Evolutionary conservation across 1,140 invertebrate genomes (phyloP).

Genomic region (Calliopsis andreniformis): DNA sequence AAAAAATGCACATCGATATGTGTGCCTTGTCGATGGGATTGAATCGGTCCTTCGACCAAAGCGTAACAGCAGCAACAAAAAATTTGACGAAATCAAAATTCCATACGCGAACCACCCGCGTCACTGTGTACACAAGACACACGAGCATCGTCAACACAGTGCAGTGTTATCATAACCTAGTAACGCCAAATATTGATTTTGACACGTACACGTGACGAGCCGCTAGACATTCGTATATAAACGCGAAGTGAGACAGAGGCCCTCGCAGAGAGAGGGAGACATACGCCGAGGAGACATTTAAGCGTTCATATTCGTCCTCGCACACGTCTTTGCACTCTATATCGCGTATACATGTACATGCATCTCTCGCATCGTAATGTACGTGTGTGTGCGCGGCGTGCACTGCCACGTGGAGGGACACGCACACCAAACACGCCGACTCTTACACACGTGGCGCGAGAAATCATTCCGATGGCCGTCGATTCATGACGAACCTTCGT

Average conservation of each 20-base stretch:
- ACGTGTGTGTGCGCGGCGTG: not conserved
- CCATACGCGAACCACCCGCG: constrained; percentile 1
- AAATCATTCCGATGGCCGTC: constrained; percentile 46
- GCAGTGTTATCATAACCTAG: constrained; percentile 80
- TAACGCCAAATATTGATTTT: constrained; percentile 82
- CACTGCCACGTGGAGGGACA: constrained; percentile 24
- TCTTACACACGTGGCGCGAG: constrained; percentile 32
- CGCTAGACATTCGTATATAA: constrained; percentile 64
- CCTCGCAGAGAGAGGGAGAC: not conserved
- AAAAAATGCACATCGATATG: too few species aligned
- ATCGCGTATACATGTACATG: not conserved
- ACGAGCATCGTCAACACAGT: constrained; percentile 60
- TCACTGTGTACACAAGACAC: constrained; percentile 54
- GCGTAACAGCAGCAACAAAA: constrained; percentile 13
- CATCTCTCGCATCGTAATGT: not conserved
- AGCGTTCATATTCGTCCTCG: constrained; percentile 6
- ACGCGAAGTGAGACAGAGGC: not conserved
- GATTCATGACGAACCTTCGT: constrained; percentile 34
- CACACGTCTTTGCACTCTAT: constrained; percentile 9
- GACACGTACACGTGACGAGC: constrained; percentile 78
- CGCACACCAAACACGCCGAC: constrained; percentile 7
- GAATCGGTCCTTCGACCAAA: not conserved
- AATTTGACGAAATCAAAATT: constrained; percentile 43
- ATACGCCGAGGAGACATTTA: constrained; percentile 1
- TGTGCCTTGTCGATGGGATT: too few species aligned